These are phyloP conservation scores for Paramacrobiotus metropolitanus DNA, from an alignment of 1,140 invertebrate species.

Conservation along the genomic window DNA sequence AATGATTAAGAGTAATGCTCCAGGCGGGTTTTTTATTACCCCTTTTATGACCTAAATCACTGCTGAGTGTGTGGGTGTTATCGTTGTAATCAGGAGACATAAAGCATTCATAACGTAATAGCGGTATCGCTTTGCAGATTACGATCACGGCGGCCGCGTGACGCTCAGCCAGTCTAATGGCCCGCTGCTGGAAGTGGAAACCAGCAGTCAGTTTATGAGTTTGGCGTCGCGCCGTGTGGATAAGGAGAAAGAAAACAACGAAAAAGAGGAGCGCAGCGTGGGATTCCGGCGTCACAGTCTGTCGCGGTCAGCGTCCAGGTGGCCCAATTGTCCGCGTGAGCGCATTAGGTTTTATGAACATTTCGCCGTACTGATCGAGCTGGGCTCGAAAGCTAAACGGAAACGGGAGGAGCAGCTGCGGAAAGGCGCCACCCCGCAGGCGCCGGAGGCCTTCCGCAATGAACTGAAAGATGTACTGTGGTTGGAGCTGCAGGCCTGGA, in stretches of 20 bases:
- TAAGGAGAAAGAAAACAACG: neutral
- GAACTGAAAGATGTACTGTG: slow-evolving; percentile 66
- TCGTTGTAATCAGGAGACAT: no score
- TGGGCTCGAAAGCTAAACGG: neutral
- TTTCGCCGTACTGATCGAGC: neutral
- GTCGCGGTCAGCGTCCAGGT: neutral
- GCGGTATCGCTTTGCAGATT: no score
- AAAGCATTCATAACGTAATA: no score
- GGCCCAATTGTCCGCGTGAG: neutral
- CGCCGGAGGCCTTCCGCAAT: slow-evolving; percentile 38
- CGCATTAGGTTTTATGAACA: neutral
- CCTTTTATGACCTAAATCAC: no score
- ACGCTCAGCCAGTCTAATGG: no score
- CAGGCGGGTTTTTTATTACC: no score
- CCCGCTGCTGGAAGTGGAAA: neutral
- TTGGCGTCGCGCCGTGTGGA: slow-evolving; percentile 1
- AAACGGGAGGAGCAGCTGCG: neutral
- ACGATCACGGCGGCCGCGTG: no score
- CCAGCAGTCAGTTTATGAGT: neutral
- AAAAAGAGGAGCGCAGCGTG: neutral
- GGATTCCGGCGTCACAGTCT: neutral
- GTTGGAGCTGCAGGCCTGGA: slow-evolving; percentile 38
- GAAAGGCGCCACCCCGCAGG: neutral
- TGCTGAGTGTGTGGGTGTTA: no score
- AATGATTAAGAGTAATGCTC: no score